Percentiles rank a stretch among this genome's conserved stretches.
phyloP scores from a whole-genome alignment of 2,888 invertebrate genomes.

The Melanotus villosus region DNA sequence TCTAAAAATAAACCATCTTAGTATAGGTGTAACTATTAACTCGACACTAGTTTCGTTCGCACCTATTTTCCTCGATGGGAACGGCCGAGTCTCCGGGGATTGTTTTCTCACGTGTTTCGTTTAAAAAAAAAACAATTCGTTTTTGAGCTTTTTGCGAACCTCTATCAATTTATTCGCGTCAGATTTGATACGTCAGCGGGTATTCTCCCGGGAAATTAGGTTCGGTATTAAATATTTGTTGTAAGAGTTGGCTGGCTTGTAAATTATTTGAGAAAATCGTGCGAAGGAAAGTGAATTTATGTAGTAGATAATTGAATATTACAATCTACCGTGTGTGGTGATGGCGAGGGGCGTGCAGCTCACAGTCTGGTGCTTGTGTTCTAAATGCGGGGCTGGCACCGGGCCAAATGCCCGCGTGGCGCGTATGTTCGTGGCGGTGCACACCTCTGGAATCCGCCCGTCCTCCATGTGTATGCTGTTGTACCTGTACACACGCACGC shows the following conservation, averaged over 20 bases:
- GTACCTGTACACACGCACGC: constrained; percentile 43
- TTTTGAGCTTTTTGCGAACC: constrained; percentile 14
- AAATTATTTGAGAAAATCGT: constrained; percentile 27
- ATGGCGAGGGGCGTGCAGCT: constrained; percentile 48
- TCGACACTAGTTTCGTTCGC: constrained; percentile 31
- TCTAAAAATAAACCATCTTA: constrained; percentile 33
- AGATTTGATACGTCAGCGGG: constrained; percentile 6
- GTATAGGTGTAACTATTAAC: constrained; percentile 31
- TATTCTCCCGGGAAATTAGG: constrained; percentile 17
- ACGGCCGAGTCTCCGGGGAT: too few relatives aligned
- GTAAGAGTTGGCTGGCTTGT: background rate
- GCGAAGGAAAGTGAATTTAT: constrained; percentile 23
- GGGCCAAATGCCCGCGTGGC: constrained; percentile 63
- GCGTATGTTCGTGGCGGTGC: constrained; percentile 59
- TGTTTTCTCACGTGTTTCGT: too few relatives aligned
- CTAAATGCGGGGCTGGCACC: constrained; percentile 63
- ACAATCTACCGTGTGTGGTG: constrained; percentile 45
- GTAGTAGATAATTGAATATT: constrained; percentile 49
- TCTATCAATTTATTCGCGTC: constrained; percentile 29
- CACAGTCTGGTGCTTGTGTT: constrained; percentile 62
- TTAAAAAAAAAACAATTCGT: constrained; percentile 11
- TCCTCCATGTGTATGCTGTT: constrained; percentile 51
- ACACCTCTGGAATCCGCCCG: constrained; percentile 58
- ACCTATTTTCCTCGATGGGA: constrained; percentile 3
- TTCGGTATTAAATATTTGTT: constrained; percentile 31